A percentile compares a stretch with the other conserved stretches of the same genome.
phyloP scores from a whole-genome alignment of 2,113 vertebrate genomes.

The Callipepla californica region DNA sequence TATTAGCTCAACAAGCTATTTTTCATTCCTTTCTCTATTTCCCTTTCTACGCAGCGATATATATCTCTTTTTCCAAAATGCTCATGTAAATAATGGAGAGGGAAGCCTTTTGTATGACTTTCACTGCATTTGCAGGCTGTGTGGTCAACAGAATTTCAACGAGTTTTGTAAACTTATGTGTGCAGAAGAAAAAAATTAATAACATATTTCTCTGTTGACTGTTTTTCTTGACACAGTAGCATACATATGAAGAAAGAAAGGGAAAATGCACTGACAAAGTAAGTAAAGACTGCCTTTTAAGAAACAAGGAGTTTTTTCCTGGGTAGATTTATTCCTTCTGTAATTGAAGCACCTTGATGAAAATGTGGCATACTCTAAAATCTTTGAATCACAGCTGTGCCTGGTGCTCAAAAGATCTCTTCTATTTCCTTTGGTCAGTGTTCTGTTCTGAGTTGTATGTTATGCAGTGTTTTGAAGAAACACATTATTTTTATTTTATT shows the following conservation, averaged over 20 bases:
- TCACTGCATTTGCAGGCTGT: not conserved
- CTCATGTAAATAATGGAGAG: conserved; percentile 24
- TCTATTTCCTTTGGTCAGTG: not conserved
- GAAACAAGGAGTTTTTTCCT: conserved; percentile 1
- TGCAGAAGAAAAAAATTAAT: conserved; percentile 19
- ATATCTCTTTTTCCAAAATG: not conserved
- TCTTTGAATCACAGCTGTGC: not conserved
- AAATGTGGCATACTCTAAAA: not conserved
- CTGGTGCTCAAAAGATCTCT: not conserved
- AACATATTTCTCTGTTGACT: conserved; percentile 11
- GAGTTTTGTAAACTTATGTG: conserved; percentile 1
- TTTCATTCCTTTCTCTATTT: conserved; percentile 28
- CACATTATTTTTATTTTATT: not conserved
- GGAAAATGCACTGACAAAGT: conserved; percentile 1
- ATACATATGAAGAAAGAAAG: conserved; percentile 8
- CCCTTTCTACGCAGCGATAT: not conserved
- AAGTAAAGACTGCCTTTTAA: conserved; percentile 28
- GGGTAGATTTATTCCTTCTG: not conserved
- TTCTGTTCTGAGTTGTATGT: not conserved
- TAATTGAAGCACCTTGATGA: conserved; percentile 30
- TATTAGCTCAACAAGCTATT: conserved; percentile 17
- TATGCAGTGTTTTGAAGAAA: not conserved
- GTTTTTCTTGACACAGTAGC: not conserved
- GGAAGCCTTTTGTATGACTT: conserved; percentile 58
- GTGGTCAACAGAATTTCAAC: conserved; percentile 43